These are phyloP conservation scores for Seladonia tumulorum DNA, from an alignment of 2,888 invertebrate genomes.

Conservation along the genomic window DNA sequence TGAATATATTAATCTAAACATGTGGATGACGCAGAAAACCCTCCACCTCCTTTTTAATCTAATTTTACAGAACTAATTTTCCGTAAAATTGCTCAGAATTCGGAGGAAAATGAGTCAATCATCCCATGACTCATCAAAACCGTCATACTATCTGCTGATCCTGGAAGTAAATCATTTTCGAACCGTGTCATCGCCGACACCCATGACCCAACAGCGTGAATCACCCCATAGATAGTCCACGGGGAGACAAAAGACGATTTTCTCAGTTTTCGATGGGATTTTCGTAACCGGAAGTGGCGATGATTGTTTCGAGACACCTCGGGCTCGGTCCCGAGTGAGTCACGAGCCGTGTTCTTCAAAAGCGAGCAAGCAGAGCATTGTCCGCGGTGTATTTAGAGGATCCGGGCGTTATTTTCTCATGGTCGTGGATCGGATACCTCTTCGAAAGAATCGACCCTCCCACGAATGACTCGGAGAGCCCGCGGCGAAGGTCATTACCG, in stretches of 20 bases:
- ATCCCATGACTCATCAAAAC: not conserved
- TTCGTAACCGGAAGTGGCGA: not conserved
- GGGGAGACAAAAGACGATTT: not conserved
- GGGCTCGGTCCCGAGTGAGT: conserved; percentile 12
- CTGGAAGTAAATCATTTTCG: not conserved
- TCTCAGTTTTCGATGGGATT: not conserved
- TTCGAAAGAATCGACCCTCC: conserved; percentile 71
- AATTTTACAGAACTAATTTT: not conserved
- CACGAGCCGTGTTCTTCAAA: conserved; percentile 39
- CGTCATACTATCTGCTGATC: not conserved
- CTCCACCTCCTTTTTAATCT: not conserved
- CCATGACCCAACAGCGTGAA: not conserved
- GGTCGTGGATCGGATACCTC: conserved; percentile 49
- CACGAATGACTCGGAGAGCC: conserved; percentile 71
- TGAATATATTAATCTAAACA: not conserved
- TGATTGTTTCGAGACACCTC: not conserved
- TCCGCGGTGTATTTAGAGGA: conserved; percentile 29
- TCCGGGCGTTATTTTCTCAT: conserved; percentile 49
- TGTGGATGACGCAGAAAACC: not conserved
- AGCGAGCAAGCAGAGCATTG: conserved; percentile 4
- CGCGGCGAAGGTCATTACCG: conserved; percentile 65
- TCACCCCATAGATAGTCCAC: not conserved
- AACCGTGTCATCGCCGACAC: not conserved
- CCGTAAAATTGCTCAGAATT: not conserved
- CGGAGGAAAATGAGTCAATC: not conserved